These are phyloP conservation scores for Drosophila quadrilineata DNA, from an alignment of 1,140 invertebrate species.

Conservation along the genomic window DNA sequence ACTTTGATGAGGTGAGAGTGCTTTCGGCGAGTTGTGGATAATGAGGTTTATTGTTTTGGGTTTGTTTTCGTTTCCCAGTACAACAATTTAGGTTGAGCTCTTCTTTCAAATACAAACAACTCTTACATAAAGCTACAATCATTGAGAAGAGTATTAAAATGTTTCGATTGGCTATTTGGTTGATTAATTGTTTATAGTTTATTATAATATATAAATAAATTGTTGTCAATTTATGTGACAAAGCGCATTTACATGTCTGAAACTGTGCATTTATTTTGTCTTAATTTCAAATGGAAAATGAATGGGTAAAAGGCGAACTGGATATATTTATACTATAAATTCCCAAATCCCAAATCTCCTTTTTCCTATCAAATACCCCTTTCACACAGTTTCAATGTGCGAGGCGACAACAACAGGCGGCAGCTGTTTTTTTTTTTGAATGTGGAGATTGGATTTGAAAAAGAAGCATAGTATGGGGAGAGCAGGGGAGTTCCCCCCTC, in stretches of 20 bases:
- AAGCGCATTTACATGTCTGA: neutral
- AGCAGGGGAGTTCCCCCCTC: too few relatives aligned
- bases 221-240: neutral
- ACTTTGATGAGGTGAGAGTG: conserved; percentile 7
- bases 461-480: too few relatives aligned
- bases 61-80: neutral
- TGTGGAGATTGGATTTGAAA: too few relatives aligned
- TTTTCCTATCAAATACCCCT: too few relatives aligned
- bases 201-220: too few relatives aligned
- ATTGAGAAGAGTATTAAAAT: neutral
- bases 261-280: too few relatives aligned
- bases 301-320: neutral
- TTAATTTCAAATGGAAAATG: too few relatives aligned
- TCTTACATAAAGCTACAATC: neutral
- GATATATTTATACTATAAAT: conserved; percentile 3
- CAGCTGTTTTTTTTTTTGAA: too few relatives aligned
- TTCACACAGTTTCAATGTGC: too few relatives aligned
- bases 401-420: too few relatives aligned
- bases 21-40: neutral
- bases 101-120: neutral
- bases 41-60: neutral
- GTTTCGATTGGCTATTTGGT: neutral
- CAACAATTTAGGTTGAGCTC: neutral
- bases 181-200: neutral
- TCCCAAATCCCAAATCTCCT: too few relatives aligned